These are phyloP conservation scores for Paracentrotus lividus DNA, from an alignment of 53 echinoderm and acorn worm species.

Conservation along the genomic window DNA sequence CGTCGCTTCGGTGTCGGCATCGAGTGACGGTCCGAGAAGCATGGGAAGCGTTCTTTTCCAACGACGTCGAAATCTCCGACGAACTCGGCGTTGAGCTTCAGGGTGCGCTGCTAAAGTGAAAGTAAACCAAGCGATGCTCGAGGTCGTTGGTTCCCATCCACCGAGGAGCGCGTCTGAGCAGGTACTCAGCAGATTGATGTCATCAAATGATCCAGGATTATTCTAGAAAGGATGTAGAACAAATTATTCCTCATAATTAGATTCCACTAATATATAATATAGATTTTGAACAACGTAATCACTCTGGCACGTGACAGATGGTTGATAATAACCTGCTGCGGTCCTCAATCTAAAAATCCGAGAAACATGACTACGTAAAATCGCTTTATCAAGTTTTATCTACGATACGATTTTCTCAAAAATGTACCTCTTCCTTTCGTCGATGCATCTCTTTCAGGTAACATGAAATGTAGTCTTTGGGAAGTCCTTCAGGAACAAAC, in stretches of 20 bases:
- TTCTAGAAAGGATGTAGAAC: constrained; percentile 27
- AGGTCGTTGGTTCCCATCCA: constrained; percentile 12
- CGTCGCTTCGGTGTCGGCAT: constrained; percentile 61
- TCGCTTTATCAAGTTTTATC: too few species aligned
- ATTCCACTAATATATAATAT: too few species aligned
- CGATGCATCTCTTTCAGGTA: constrained; percentile 42
- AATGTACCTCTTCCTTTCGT: constrained; percentile 15
- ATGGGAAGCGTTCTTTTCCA: constrained; percentile 11
- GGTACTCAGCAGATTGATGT: constrained; percentile 19
- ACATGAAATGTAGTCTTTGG: constrained; percentile 3
- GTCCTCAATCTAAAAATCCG: too few species aligned
- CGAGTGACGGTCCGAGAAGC: constrained; percentile 24
- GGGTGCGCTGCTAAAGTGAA: constrained; percentile 48
- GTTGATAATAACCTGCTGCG: too few species aligned
- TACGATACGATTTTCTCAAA: too few species aligned
- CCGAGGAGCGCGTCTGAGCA: constrained; percentile 35
- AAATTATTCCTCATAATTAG: too few species aligned
- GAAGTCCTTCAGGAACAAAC: background rate
- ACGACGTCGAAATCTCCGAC: constrained; percentile 43
- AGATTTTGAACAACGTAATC: too few species aligned
- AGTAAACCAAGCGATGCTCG: background rate
- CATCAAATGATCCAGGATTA: constrained; percentile 30
- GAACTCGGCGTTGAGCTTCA: constrained; percentile 19
- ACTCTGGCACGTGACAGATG: too few species aligned
- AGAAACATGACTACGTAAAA: too few species aligned